These are phyloP conservation scores for Amblyraja radiata DNA, from an alignment of 2,797 vertebrate species.

Conservation along the genomic window DNA sequence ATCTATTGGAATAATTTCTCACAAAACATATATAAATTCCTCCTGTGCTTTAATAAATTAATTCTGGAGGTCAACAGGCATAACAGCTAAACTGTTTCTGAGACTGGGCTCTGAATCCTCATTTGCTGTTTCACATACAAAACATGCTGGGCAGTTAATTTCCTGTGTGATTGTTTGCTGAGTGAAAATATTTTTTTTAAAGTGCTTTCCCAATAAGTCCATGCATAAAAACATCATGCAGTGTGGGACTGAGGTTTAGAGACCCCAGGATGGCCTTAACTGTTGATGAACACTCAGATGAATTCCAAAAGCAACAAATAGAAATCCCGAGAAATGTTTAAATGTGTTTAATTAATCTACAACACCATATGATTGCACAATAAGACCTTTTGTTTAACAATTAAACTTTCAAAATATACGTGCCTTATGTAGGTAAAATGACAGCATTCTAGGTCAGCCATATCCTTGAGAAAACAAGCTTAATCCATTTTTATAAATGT, in stretches of 20 bases:
- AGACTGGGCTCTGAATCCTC: not conserved
- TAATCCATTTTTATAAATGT: not conserved
- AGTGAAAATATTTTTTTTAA: not conserved
- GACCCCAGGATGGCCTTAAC: not conserved
- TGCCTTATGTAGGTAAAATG: not conserved
- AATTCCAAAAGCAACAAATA: not conserved
- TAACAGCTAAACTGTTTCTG: not conserved
- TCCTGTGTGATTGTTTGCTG: conserved; percentile 18
- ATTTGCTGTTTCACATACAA: not conserved
- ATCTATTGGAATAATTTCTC: not conserved
- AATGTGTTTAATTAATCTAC: not conserved
- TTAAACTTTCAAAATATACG: not conserved
- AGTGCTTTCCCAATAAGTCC: not conserved
- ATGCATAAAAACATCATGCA: not conserved
- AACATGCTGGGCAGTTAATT: not conserved
- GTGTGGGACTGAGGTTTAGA: not conserved
- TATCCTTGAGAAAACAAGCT: not conserved
- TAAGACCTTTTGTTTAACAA: not conserved
- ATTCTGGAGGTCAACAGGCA: not conserved
- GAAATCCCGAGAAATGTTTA: not conserved
- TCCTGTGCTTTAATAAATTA: not conserved
- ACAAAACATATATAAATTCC: conserved; percentile 6
- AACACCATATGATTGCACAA: not conserved
- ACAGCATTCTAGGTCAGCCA: not conserved
- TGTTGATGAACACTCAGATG: not conserved